phyloP scores from a whole-genome alignment of 2,888 invertebrate genomes.

The Margaritifera margaritifera region DNA sequence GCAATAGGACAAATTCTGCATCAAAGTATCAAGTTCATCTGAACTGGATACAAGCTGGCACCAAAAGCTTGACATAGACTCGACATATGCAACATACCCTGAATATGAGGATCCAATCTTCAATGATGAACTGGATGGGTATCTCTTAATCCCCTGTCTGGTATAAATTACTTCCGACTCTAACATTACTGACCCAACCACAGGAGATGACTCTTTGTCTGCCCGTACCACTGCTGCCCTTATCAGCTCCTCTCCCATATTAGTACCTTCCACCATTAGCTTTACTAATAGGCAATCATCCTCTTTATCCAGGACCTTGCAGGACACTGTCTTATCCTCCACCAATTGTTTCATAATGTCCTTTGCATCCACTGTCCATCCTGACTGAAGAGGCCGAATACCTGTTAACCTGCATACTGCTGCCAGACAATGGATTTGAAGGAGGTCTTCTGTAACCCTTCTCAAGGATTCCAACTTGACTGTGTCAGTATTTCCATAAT shows the following conservation, averaged over 20 bases:
- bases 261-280: conserved; percentile 36
- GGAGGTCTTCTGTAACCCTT: conserved; percentile 35
- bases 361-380: conserved; percentile 51
- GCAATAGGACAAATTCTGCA: conserved; percentile 41
- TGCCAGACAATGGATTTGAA: conserved; percentile 45
- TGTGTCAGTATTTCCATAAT: conserved; percentile 66
- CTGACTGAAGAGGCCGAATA: conserved; percentile 41
- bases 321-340: conserved; percentile 47
- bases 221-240: conserved; percentile 44
- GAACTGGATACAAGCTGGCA: conserved; percentile 40
- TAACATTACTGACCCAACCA: neutral
- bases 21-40: conserved; percentile 42
- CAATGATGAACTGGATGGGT: conserved; percentile 9
- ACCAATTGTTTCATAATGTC: conserved; percentile 54
- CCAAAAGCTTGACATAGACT: conserved; percentile 56
- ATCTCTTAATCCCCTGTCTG: conserved; percentile 10
- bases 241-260: conserved; percentile 49
- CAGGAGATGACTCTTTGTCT: conserved; percentile 21
- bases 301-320: conserved; percentile 35
- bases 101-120: conserved; percentile 26
- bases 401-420: conserved; percentile 49
- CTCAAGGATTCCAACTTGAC: conserved; percentile 39
- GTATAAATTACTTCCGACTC: neutral
- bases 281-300: conserved; percentile 37
- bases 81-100: conserved; percentile 47